Percentiles rank a stretch among this genome's conserved stretches.
Conservation (phyloP, 2,797 vertebrate species). For the Picus viridis region DNA sequence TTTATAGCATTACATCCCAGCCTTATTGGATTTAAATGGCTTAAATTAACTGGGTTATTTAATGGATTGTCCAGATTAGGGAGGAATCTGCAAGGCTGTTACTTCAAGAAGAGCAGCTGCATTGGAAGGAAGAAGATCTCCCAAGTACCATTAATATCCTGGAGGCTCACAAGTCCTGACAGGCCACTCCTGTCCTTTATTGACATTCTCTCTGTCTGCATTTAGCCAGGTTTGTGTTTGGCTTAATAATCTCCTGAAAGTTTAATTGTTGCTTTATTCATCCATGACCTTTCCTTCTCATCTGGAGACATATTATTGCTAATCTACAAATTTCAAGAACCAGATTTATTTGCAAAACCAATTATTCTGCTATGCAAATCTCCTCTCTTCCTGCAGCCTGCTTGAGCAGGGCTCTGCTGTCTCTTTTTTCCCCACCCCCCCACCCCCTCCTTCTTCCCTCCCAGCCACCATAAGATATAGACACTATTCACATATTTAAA, state of each 20-base stretch:
- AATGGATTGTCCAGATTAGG: conserved; percentile 74
- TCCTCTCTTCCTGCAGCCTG: conserved; percentile 13
- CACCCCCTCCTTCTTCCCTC: neutral
- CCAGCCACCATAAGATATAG: neutral
- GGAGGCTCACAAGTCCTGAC: conserved; percentile 42
- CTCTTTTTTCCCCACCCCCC: no score
- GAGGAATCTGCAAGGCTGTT: conserved; percentile 55
- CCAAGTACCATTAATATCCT: conserved; percentile 29
- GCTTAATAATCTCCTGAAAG: conserved; percentile 79
- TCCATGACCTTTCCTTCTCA: conserved; percentile 81
- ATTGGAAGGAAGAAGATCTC: neutral
- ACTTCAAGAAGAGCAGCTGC: conserved; percentile 53
- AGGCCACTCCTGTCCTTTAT: conserved; percentile 56
- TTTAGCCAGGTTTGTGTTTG: conserved; percentile 72
- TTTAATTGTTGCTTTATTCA: conserved; percentile 82
- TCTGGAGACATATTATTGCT: conserved; percentile 82
- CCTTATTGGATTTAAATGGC: conserved; percentile 74
- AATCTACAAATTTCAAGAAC: conserved; percentile 82
- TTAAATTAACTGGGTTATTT: conserved; percentile 75
- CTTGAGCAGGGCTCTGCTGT: neutral
- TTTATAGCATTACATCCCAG: conserved; percentile 70
- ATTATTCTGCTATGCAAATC: conserved; percentile 84
- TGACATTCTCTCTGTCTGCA: conserved; percentile 7
- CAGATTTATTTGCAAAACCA: conserved; percentile 83
- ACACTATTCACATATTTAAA: conserved; percentile 66